Percentiles rank a stretch among this genome's conserved stretches.
Evolutionary conservation across 2,113 vertebrate species (phyloP).

Genomic region (Felis catus): DNA sequence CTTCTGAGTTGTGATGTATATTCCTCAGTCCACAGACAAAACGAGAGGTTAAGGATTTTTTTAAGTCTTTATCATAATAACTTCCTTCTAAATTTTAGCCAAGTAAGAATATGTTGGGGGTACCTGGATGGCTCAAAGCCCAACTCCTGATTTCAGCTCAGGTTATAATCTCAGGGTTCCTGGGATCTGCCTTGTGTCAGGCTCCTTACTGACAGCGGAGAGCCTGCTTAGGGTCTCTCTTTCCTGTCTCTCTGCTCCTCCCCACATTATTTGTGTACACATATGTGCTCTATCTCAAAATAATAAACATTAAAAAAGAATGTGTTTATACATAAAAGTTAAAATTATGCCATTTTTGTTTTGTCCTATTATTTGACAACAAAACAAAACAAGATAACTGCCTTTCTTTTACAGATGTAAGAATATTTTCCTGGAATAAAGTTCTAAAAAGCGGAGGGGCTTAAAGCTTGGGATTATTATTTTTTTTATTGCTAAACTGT

Average conservation of each 20-base stretch:
- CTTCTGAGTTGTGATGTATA: background rate
- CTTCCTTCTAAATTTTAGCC: background rate
- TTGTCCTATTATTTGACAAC: background rate
- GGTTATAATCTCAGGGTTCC: too few species aligned
- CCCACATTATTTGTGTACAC: too few species aligned
- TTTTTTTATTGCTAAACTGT: background rate
- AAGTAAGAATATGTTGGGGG: background rate
- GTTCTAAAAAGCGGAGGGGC: background rate
- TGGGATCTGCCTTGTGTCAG: too few species aligned
- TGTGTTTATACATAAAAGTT: background rate
- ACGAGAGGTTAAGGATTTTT: background rate
- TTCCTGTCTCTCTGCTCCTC: too few species aligned
- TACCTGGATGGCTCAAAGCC: too few species aligned
- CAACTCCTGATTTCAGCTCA: too few species aligned
- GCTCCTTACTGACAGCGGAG: too few species aligned
- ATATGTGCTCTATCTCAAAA: too few species aligned
- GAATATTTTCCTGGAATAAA: background rate
- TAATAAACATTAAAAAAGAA: background rate
- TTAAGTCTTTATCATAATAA: background rate
- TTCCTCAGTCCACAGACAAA: background rate
- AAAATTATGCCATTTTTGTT: background rate
- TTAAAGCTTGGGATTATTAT: background rate
- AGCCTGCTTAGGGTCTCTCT: too few species aligned
- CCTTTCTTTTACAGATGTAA: background rate
- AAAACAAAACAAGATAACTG: background rate